Percentiles rank a stretch among this genome's conserved stretches.
These are phyloP conservation scores for Unio delphinus DNA, from an alignment of 2,888 invertebrate species.

Conservation along the genomic window DNA sequence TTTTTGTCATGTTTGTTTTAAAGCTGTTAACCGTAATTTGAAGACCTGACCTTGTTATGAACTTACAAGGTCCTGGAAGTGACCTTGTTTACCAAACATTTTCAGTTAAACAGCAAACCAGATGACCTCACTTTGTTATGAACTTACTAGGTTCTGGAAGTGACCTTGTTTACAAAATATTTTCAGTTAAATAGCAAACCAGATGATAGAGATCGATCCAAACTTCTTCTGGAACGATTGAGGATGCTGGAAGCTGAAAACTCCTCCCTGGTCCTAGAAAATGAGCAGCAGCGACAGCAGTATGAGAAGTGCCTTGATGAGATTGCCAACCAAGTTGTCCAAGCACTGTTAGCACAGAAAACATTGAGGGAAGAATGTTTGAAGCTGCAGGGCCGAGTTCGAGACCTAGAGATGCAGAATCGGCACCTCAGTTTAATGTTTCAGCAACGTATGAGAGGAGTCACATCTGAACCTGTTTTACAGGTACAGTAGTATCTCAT, in stretches of 20 bases:
- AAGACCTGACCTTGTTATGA: no score
- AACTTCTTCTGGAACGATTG: slow-evolving; percentile 75
- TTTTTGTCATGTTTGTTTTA: no score
- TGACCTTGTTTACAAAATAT: not conserved
- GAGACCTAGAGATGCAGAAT: slow-evolving; percentile 86
- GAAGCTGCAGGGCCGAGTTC: slow-evolving; percentile 81
- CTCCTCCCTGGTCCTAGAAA: slow-evolving; percentile 78
- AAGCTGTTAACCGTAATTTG: no score
- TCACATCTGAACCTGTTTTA: slow-evolving; percentile 47
- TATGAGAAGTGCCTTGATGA: slow-evolving; percentile 78
- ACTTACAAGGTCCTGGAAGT: no score
- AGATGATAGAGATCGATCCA: slow-evolving; percentile 59
- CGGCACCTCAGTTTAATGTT: slow-evolving; percentile 76
- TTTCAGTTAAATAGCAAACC: slow-evolving; percentile 50
- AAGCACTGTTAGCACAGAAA: slow-evolving; percentile 88
- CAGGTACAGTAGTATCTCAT: slow-evolving; percentile 21
- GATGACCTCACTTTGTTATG: slow-evolving; percentile 26
- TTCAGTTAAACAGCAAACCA: slow-evolving; percentile 50
- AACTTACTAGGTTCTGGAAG: no score
- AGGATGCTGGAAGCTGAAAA: slow-evolving; percentile 77
- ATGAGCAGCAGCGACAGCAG: slow-evolving; percentile 80
- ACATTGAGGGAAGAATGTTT: slow-evolving; percentile 85
- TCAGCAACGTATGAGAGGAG: slow-evolving; percentile 56
- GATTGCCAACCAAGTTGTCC: slow-evolving; percentile 85
- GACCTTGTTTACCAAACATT: not conserved